phyloP scores from a whole-genome alignment of 2,113 vertebrate genomes.

The Aegithalos caudatus region DNA sequence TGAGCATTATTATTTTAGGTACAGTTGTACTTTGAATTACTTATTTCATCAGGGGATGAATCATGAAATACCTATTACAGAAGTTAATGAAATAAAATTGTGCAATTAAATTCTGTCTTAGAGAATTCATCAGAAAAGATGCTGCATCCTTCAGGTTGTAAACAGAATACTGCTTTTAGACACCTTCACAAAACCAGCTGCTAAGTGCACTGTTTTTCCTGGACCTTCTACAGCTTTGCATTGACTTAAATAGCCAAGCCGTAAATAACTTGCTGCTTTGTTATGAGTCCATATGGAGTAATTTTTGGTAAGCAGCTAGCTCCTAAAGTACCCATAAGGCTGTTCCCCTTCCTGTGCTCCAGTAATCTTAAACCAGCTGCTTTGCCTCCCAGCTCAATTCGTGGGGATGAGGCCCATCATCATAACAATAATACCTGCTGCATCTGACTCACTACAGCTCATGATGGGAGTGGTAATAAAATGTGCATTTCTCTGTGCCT shows the following conservation, averaged over 20 bases:
- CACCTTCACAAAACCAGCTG: background rate
- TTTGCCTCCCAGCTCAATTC: background rate
- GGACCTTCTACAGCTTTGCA: background rate
- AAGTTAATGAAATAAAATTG: background rate
- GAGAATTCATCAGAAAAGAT: background rate
- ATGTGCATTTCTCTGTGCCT: background rate
- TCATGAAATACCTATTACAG: background rate
- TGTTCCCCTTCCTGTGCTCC: background rate
- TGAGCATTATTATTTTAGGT: background rate
- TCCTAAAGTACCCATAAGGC: background rate
- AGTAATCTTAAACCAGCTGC: background rate
- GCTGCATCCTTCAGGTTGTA: background rate
- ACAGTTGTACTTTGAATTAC: background rate
- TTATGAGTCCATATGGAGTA: background rate
- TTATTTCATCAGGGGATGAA: background rate
- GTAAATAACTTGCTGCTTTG: background rate
- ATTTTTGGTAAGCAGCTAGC: background rate
- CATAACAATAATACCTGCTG: background rate
- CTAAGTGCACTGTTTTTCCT: background rate
- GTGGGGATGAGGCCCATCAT: background rate
- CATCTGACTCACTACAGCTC: conserved; percentile 5
- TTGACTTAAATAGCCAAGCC: background rate
- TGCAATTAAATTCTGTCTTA: background rate
- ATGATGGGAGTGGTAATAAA: conserved; percentile 12
- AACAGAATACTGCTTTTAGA: background rate